Evolutionary conservation across 2,113 vertebrate species (phyloP).

Genomic region (Asarcornis scutulata): DNA sequence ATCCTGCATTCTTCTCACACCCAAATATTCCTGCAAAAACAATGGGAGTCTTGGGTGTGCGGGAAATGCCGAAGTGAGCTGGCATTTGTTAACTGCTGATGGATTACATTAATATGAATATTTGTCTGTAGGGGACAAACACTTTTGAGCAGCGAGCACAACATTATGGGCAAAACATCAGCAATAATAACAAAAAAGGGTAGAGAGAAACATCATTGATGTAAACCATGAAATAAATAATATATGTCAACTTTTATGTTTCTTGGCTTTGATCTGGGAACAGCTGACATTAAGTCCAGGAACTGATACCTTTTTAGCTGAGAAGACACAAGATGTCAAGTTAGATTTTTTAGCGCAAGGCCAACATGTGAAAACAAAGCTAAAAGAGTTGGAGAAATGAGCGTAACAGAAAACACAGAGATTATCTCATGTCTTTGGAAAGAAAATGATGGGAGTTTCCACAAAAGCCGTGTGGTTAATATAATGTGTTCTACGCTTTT

Average conservation of each 20-base stretch:
- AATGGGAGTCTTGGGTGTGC: constrained; percentile 2
- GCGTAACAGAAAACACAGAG: not conserved
- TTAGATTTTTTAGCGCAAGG: constrained; percentile 62
- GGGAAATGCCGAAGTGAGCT: not conserved
- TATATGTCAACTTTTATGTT: constrained; percentile 76
- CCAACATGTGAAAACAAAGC: constrained; percentile 49
- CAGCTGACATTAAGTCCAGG: constrained; percentile 69
- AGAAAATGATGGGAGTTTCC: not conserved
- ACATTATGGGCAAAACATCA: constrained; percentile 67
- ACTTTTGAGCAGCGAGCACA: constrained; percentile 11
- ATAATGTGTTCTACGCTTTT: not conserved
- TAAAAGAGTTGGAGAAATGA: constrained; percentile 16
- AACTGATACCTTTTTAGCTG: constrained; percentile 66
- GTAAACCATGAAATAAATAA: constrained; percentile 75
- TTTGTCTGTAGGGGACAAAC: constrained; percentile 52
- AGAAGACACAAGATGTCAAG: constrained; percentile 63
- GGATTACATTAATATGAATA: constrained; percentile 46
- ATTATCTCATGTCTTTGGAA: not conserved
- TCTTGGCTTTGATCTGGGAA: constrained; percentile 66
- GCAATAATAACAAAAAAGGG: constrained; percentile 55
- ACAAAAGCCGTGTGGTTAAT: constrained; percentile 24
- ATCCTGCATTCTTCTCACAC: constrained; percentile 28
- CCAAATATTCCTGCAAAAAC: constrained; percentile 1
- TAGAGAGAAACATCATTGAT: constrained; percentile 48
- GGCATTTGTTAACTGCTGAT: constrained; percentile 36